Evolutionary conservation across 2,888 invertebrate species (phyloP).

Genomic region (Bellardia pandia): DNA sequence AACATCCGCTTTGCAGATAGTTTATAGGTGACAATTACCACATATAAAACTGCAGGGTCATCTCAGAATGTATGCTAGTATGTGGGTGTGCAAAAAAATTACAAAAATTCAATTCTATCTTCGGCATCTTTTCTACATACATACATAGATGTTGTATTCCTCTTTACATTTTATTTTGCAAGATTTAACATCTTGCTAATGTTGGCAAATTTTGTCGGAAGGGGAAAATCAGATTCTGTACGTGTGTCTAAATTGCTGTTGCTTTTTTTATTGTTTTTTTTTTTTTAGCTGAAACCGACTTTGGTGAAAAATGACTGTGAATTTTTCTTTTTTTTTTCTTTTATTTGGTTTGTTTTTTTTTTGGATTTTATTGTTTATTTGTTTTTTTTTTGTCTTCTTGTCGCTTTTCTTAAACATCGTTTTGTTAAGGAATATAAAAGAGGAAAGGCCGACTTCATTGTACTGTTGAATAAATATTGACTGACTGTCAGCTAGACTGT

Average conservation of each 20-base stretch:
- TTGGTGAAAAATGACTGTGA: constrained; percentile 12
- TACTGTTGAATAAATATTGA: no score
- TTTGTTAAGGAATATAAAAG: background rate
- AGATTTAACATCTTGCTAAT: constrained; percentile 4
- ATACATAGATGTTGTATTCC: background rate
- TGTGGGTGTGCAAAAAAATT: background rate
- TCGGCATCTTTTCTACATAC: background rate
- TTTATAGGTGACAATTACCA: no score
- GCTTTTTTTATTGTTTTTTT: background rate
- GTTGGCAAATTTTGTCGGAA: background rate
- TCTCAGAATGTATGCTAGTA: background rate
- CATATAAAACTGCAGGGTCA: no score
- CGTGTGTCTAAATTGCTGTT: background rate
- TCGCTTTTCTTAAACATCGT: constrained; percentile 13
- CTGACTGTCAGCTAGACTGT: background rate
- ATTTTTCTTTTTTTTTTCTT: background rate
- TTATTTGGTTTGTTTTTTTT: background rate
- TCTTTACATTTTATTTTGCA: background rate
- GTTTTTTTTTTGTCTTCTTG: constrained; percentile 2
- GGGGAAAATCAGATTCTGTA: background rate
- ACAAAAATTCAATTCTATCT: background rate
- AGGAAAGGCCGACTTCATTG: background rate
- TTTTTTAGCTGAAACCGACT: background rate
- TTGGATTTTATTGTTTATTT: constrained; percentile 18
- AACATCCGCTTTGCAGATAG: no score